phyloP scores from a whole-genome alignment of 2,113 vertebrate genomes.

The Gyps fulvus region DNA sequence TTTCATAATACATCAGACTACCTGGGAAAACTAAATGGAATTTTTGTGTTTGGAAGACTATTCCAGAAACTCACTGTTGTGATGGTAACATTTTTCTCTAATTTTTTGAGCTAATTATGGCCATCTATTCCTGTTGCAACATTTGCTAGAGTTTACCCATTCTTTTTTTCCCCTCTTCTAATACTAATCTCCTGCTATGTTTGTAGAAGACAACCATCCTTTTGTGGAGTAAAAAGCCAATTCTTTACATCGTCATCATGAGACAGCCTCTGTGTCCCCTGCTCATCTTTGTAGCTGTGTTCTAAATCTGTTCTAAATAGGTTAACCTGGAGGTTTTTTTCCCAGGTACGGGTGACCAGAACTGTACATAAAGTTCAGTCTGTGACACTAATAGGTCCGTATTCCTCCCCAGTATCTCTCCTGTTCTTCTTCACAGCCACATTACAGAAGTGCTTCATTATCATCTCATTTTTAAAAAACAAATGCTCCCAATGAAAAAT shows the following conservation, averaged over 20 bases:
- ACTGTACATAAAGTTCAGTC: background rate
- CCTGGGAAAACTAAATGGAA: background rate
- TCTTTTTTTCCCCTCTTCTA: background rate
- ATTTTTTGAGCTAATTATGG: background rate
- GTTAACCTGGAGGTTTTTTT: background rate
- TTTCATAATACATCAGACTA: background rate
- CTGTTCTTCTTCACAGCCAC: background rate
- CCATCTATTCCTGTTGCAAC: background rate
- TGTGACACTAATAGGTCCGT: background rate
- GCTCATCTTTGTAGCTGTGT: background rate
- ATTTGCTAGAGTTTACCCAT: background rate
- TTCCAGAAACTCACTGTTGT: background rate
- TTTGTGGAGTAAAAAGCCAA: background rate
- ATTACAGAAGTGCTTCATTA: background rate
- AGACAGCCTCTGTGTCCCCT: background rate
- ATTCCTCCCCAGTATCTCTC: background rate
- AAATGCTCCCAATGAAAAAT: background rate
- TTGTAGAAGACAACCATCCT: background rate
- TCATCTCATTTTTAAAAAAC: background rate
- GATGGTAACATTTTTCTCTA: background rate
- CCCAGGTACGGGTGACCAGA: background rate
- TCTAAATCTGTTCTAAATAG: background rate
- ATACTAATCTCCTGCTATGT: background rate
- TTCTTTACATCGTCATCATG: background rate
- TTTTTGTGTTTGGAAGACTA: background rate